Conservation (phyloP, 2,888 invertebrate species). For the Nemapogon koenigi region DNA sequence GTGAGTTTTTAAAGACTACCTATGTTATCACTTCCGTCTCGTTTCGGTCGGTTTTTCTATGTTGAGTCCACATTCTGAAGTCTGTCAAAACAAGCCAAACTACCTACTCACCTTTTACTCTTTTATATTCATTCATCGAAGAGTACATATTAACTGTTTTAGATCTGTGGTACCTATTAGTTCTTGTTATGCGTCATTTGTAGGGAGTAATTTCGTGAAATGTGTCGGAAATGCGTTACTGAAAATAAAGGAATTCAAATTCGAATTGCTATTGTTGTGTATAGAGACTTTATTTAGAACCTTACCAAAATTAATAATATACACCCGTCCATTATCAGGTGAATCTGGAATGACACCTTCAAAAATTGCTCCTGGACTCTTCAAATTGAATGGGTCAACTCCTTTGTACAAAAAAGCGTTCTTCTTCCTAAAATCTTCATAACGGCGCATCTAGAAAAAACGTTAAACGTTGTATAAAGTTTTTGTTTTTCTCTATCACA, state of each 20-base stretch:
- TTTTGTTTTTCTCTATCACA: no score
- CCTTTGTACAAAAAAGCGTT: constrained; percentile 39
- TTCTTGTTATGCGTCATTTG: neutral
- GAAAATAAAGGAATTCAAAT: neutral
- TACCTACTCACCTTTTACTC: no score
- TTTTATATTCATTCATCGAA: no score
- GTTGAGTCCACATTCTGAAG: no score
- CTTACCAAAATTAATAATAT: constrained; percentile 46
- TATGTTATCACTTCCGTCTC: no score
- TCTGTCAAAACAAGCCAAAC: no score
- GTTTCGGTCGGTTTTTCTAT: no score
- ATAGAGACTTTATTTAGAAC: no score
- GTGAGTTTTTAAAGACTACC: no score
- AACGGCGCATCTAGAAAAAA: constrained; percentile 54
- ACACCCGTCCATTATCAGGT: constrained; percentile 40
- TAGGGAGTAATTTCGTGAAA: no score
- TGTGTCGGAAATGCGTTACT: neutral
- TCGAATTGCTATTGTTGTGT: neutral
- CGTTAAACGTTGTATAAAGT: no score
- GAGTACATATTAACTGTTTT: no score
- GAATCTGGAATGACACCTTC: constrained; percentile 45
- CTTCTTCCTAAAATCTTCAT: constrained; percentile 41
- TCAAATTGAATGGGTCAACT: constrained; percentile 25
- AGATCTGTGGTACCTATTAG: neutral
- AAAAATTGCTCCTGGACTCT: neutral